Percentiles rank a stretch among this genome's conserved stretches.
These are phyloP conservation scores for Ramphastos sulfuratus DNA, from an alignment of 2,113 vertebrate genomes.

Conservation along the genomic window DNA sequence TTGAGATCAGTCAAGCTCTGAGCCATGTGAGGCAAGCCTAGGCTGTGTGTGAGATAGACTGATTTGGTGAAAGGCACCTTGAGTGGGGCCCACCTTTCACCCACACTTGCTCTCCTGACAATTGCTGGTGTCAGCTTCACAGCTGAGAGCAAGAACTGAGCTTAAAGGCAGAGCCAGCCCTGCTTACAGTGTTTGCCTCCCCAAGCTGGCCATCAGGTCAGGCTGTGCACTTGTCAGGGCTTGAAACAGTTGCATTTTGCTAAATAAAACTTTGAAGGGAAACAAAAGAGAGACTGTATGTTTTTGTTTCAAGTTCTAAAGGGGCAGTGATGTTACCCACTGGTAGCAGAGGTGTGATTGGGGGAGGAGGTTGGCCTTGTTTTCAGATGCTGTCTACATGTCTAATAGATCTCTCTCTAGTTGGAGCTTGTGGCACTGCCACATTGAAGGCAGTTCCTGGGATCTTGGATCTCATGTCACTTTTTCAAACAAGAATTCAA, in stretches of 20 bases:
- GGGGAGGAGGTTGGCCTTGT: background rate
- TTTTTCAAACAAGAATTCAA: background rate
- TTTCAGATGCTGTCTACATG: background rate
- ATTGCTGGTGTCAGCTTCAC: slow-evolving; percentile 2
- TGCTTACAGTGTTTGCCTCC: slow-evolving; percentile 40
- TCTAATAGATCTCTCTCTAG: background rate
- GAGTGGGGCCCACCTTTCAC: background rate
- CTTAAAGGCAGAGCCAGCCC: slow-evolving; percentile 48
- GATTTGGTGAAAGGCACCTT: background rate
- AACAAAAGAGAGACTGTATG: background rate
- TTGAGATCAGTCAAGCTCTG: slow-evolving; percentile 6
- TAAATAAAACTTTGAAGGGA: slow-evolving; percentile 62
- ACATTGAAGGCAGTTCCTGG: background rate
- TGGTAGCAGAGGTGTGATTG: background rate
- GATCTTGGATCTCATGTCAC: background rate
- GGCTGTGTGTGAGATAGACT: background rate
- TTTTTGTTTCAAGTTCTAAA: slow-evolving; percentile 16
- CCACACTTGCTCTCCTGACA: background rate
- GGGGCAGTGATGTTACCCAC: background rate
- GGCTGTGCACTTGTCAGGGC: slow-evolving; percentile 20
- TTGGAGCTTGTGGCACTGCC: background rate
- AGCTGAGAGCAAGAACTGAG: slow-evolving; percentile 16
- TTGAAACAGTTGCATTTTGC: background rate
- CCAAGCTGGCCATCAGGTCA: background rate
- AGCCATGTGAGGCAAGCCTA: background rate